Percentiles rank a stretch among this genome's conserved stretches.
These are phyloP conservation scores for Clivina fossor DNA, from an alignment of 2,888 invertebrate genomes.

Conservation along the genomic window DNA sequence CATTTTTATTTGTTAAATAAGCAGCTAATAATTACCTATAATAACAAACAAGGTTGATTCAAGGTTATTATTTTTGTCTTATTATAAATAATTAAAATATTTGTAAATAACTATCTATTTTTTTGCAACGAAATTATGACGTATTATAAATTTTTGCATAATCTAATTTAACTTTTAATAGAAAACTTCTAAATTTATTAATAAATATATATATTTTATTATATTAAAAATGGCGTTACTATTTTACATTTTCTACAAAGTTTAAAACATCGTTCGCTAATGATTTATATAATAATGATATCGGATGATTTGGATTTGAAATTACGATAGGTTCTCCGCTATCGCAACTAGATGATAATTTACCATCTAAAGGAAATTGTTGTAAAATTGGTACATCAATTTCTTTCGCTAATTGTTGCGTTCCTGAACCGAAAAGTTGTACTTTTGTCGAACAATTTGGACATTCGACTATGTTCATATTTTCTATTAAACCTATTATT, in stretches of 20 bases:
- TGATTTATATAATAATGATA: slow-evolving; percentile 22
- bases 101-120: too few species aligned
- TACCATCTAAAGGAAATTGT: slow-evolving; percentile 72
- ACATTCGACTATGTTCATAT: slow-evolving; percentile 83
- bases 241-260: slow-evolving; percentile 21
- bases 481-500: slow-evolving; percentile 85
- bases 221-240: slow-evolving; percentile 13
- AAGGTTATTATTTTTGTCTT: too few species aligned
- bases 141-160: slow-evolving; percentile 24
- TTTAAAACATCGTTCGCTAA: slow-evolving; percentile 23
- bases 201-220: slow-evolving; percentile 26
- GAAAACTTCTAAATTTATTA: slow-evolving; percentile 25
- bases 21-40: too few species aligned
- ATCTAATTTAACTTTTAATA: slow-evolving; percentile 26
- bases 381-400: slow-evolving; percentile 68
- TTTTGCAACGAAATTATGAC: slow-evolving; percentile 1
- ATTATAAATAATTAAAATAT: too few species aligned
- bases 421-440: slow-evolving; percentile 72
- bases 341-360: slow-evolving; percentile 70
- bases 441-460: slow-evolving; percentile 73
- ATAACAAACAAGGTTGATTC: too few species aligned
- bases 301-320: slow-evolving; percentile 57
- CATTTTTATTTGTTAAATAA: slow-evolving; percentile 6
- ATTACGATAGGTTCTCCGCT: slow-evolving; percentile 75
- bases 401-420: slow-evolving; percentile 62